Base-by-base conservation (phyloP, 2,113 vertebrate genomes). In the Notechis scutatus region DNA sequence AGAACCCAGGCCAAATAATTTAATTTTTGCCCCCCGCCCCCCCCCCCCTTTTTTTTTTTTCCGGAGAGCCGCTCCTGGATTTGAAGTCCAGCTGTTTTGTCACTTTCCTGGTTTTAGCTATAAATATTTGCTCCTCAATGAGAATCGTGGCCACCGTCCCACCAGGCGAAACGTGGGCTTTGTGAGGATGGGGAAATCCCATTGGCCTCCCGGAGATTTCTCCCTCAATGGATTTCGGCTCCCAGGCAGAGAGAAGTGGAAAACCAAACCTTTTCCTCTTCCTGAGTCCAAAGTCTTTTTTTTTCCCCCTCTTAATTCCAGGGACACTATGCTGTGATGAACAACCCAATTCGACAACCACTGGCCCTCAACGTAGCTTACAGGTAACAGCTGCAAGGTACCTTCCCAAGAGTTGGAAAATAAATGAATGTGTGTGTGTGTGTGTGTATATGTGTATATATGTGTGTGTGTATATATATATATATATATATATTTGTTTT, bases 261-360 rank as follows among this genome's bases (percentile, higher is more conserved):
- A 69, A 42, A 29, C 1, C 34, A 81, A 21, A 81, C 1, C 5
- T 39, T 14, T n/a, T 74, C 69, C 5, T 74, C 15, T 39, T 9
- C 15, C 74, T 21, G 34, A 81, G 21, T 21, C 14, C 69, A 39
- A 34, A 5, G 5, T 42, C 29, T 7, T 2, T 21, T 10, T 8
- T 20, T 2, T 3, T 2, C 2, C 0, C 23, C 0, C 23, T 10
- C 0, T 26, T 34, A 6, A 15, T 85, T 85, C 0, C 94, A 99
- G 99, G 99, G 99, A 0, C 99, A 99, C 95, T 99, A 99, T 0
- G 99, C 99, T 0, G 99, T 99, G 93, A 99, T 99, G 99, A 99
- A 99, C 96, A 99, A 99, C 87, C 99, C 99, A 0, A 99, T 99
- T 94, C 97, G 99, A 81, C 99, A 99, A 97, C 99, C 99, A 0